Percentiles rank a stretch among this genome's conserved stretches.
Conservation (phyloP, 2,888 invertebrate species). For the Hedychridium roseum region DNA sequence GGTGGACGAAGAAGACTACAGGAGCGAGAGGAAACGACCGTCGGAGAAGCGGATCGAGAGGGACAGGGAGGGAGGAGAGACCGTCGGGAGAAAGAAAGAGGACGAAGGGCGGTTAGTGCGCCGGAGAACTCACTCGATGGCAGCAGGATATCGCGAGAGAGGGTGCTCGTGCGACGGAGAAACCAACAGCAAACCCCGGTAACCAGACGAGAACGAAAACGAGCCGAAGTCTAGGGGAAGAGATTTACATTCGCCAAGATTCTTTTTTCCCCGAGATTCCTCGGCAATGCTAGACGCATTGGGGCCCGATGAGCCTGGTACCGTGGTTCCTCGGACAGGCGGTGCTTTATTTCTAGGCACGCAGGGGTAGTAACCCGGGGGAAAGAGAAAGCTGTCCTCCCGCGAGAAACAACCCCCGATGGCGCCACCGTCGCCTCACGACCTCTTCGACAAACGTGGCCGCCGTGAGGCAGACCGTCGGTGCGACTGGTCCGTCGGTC, state of each 20-base stretch:
- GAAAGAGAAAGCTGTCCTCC: too few species aligned
- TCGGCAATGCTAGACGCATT: too few species aligned
- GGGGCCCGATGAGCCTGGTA: too few species aligned
- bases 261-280: too few species aligned
- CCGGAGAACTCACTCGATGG: too few species aligned
- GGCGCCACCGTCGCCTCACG: conserved; percentile 20
- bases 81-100: conserved; percentile 22
- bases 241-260: too few species aligned
- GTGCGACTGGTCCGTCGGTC: conserved; percentile 16
- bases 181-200: conserved; percentile 29
- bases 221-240: too few species aligned
- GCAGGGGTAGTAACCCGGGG: too few species aligned
- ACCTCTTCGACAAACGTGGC: conserved; percentile 9
- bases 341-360: too few species aligned
- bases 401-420: conserved; percentile 15
- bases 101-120: conserved; percentile 11
- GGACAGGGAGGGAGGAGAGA: conserved; percentile 5
- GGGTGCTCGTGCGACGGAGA: conserved; percentile 17
- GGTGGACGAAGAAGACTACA: conserved; percentile 8
- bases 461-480: conserved; percentile 14
- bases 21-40: conserved; percentile 20
- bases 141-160: conserved; percentile 32
- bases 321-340: too few species aligned
- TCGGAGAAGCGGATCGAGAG: conserved; percentile 14
- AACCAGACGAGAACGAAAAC: too few species aligned